These are phyloP conservation scores for Ictalurus punctatus DNA, from an alignment of 2,113 vertebrate genomes.

Conservation along the genomic window DNA sequence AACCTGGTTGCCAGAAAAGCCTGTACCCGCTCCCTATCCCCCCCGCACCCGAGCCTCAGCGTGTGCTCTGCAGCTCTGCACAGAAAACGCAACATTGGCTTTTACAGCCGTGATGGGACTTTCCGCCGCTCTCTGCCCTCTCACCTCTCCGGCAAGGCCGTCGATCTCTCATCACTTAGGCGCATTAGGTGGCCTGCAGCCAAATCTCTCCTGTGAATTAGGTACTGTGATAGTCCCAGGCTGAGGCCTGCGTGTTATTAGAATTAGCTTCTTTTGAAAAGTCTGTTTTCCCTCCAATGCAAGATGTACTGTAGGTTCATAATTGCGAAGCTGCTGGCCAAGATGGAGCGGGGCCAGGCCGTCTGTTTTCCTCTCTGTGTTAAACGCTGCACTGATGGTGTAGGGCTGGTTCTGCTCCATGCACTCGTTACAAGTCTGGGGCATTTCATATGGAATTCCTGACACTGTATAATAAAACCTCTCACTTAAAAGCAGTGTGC, in stretches of 20 bases:
- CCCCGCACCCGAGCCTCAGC: neutral
- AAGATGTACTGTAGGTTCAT: conserved; percentile 38
- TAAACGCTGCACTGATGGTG: conserved; percentile 37
- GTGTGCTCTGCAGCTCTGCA: conserved; percentile 22
- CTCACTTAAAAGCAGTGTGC: conserved; percentile 14
- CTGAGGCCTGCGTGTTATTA: conserved; percentile 17
- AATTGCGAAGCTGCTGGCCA: conserved; percentile 44
- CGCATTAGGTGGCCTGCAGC: conserved; percentile 32
- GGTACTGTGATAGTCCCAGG: conserved; percentile 31
- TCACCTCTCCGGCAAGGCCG: conserved; percentile 42
- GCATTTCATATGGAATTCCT: conserved; percentile 41
- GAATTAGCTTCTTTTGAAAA: conserved; percentile 13
- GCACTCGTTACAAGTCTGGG: conserved; percentile 21
- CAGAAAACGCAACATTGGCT: conserved; percentile 49
- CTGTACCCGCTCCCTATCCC: neutral
- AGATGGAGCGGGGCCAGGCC: conserved; percentile 50
- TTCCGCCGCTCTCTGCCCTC: conserved; percentile 47
- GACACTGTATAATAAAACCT: conserved; percentile 15
- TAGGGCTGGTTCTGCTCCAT: conserved; percentile 28
- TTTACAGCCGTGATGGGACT: conserved; percentile 50
- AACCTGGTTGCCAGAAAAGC: conserved; percentile 51
- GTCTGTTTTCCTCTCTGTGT: conserved; percentile 45
- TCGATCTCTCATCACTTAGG: conserved; percentile 44
- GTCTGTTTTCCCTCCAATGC: conserved; percentile 33
- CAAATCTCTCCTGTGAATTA: conserved; percentile 31